A percentile compares a stretch with the other conserved stretches of the same genome.
Conservation (phyloP, 2,113 vertebrate genomes). For the Sminthopsis crassicaudata region DNA sequence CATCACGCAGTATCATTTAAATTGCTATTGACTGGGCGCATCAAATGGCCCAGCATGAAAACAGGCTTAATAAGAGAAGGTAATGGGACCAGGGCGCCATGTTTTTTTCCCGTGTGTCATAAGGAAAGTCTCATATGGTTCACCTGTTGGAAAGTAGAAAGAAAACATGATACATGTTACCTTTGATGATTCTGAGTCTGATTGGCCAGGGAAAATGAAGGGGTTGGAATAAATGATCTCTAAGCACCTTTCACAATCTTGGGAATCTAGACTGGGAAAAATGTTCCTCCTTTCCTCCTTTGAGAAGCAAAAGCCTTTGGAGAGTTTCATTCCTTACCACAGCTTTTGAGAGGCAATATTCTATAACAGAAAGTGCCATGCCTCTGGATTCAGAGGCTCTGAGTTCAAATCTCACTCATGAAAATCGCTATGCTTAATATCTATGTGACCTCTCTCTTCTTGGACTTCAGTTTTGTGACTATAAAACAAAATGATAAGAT, state of each 20-base stretch:
- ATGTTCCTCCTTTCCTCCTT: background rate
- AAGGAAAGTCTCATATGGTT: slow-evolving; percentile 54
- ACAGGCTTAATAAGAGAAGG: slow-evolving; percentile 74
- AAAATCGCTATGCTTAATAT: background rate
- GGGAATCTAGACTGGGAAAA: background rate
- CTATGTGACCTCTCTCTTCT: background rate
- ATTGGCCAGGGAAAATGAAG: background rate
- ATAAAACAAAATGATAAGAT: background rate
- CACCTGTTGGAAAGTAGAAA: slow-evolving; percentile 32
- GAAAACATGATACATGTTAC: background rate
- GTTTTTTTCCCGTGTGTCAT: slow-evolving; percentile 19
- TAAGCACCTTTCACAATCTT: background rate
- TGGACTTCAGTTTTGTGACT: background rate
- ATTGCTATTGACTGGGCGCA: slow-evolving; percentile 78
- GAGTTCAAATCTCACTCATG: background rate
- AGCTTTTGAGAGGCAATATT: background rate
- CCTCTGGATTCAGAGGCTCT: background rate
- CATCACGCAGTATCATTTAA: slow-evolving; percentile 78
- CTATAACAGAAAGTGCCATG: background rate
- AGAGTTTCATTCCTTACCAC: background rate
- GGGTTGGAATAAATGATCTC: slow-evolving; percentile 1
- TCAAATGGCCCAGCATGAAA: slow-evolving; percentile 71
- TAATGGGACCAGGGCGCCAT: slow-evolving; percentile 66
- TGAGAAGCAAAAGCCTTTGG: background rate
- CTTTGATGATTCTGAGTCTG: slow-evolving; percentile 45